Evolutionary conservation across 2,797 vertebrate genomes (phyloP).

Genomic region (Eptatretus atami): DNA sequence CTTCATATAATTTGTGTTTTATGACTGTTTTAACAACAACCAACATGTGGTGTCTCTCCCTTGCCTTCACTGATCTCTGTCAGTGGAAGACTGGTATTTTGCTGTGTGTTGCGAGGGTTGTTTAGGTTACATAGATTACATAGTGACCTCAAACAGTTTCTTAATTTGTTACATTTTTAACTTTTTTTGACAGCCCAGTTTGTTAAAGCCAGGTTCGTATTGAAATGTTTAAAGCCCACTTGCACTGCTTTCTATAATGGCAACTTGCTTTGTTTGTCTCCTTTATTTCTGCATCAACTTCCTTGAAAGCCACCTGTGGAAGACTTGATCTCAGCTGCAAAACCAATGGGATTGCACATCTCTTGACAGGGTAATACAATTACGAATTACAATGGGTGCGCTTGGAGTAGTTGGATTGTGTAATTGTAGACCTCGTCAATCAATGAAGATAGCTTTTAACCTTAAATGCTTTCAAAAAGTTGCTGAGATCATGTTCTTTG

Average conservation of each 20-base stretch:
- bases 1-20: conserved; percentile 24
- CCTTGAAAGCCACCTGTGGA: no score
- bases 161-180: conserved; percentile 99
- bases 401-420: no score
- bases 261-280: conserved; percentile 88
- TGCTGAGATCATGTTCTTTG: no score
- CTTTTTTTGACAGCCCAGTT: conserved; percentile 99
- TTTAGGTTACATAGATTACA: no score
- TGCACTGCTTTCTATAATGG: conserved; percentile 99
- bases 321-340: no score
- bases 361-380: no score
- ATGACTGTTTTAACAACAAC: conserved; percentile 33
- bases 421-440: no score
- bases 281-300: neutral
- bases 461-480: no score
- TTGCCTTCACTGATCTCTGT: conserved; percentile 72
- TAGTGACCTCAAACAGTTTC: conserved; percentile 30
- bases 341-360: no score
- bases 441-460: no score
- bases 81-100: conserved; percentile 36
- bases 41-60: conserved; percentile 42
- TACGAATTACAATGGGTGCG: no score
- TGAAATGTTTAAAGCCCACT: conserved; percentile 99
- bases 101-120: no score
- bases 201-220: conserved; percentile 99